Conservation (phyloP, 2,888 invertebrate genomes). For the Euplexia lucipara region DNA sequence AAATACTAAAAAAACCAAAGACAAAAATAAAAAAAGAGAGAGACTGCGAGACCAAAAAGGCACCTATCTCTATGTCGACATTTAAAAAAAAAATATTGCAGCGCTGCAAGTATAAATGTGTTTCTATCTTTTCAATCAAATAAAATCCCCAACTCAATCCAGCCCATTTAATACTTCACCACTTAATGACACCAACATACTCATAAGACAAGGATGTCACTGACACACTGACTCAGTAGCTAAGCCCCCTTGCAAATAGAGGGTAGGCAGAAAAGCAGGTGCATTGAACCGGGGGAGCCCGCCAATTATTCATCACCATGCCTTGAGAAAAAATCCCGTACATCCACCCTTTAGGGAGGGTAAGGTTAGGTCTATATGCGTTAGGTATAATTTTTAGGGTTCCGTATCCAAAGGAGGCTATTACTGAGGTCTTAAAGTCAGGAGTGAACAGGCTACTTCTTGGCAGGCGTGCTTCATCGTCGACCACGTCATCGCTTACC, state of each 20-base stretch:
- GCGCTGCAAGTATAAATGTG: no score
- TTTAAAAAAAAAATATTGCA: no score
- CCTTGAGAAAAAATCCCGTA: constrained; percentile 71
- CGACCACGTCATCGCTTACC: no score
- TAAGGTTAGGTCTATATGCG: constrained; percentile 24
- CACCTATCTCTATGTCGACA: no score
- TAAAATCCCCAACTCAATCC: background rate
- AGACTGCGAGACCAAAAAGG: no score
- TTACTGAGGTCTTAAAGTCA: no score
- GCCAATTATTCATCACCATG: constrained; percentile 80
- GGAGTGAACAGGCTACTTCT: no score
- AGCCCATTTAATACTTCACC: background rate
- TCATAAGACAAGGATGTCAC: constrained; percentile 65
- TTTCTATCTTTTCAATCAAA: constrained; percentile 7
- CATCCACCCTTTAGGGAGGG: constrained; percentile 60
- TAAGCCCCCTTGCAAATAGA: constrained; percentile 62
- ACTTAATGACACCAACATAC: constrained; percentile 44
- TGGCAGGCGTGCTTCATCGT: no score
- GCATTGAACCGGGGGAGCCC: constrained; percentile 75
- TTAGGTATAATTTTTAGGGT: constrained; percentile 19
- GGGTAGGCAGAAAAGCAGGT: constrained; percentile 67
- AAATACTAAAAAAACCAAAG: no score
- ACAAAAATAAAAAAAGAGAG: no score
- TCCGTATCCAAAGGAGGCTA: no score
- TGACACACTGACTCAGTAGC: constrained; percentile 76